Evolutionary conservation across 2,888 invertebrate species (phyloP), one percentile per base, ranked within the genome.

Genomic region (Hyposoter didymator): DNA sequence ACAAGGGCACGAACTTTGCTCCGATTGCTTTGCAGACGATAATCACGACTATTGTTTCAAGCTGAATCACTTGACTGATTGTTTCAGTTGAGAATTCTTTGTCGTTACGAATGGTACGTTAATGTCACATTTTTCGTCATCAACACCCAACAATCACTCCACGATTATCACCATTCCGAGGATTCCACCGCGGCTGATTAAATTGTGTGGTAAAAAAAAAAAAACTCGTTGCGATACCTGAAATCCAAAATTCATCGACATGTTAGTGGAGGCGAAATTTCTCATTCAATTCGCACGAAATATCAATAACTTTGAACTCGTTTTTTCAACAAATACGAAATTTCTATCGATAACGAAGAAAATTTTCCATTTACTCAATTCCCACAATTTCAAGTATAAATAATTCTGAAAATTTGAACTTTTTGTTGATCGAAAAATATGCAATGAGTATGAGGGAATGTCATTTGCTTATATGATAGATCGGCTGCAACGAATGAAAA

Each of bases 61-160:
- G 66, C 78, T 84, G 80, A 84, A 55, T 81, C 80, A 81, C 49
- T 79, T 59, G 69, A 3, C n/a, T 32, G 72, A 59, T 78, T 72
- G 47, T 35, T 72, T 47, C 59, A 47, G 45, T 76, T 73, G 66
- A 39, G 39, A 49, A 47, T 19, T 62, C 55, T 45, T 35, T 17
- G 6, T n/a, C 55, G 39, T 19, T 22, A 43, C 32, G 17, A 45
- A 59, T 78, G 35, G 12, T 47, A 14, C 35, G 35, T 73, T 74
- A 45, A 19, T 67, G 78, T 74, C 35, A 35, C 74, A 22, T 28
- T 59, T 69, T 78, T 78, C 55, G 78, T 82, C 19, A 67, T 74
- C 73, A 67, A 66, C 72, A 55, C 72, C 47, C 76, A 55, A 72
- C 47, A 66, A 72, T 76, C 76, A 14, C 2, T 47, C 43, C 17